These are phyloP conservation scores for Hucho hucho DNA, from an alignment of 2,113 vertebrate genomes.

Conservation along the genomic window DNA sequence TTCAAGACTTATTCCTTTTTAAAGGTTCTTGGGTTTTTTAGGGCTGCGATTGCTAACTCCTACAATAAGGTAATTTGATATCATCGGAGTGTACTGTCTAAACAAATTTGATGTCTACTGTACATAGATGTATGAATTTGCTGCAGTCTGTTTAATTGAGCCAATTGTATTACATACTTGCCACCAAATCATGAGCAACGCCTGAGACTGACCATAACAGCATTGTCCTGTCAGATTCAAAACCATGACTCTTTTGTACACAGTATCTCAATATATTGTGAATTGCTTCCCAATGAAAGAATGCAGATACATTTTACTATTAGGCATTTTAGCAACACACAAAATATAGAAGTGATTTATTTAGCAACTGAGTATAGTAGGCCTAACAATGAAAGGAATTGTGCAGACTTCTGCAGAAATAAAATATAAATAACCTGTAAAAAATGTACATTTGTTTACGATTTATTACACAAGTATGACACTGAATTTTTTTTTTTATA, in stretches of 20 bases:
- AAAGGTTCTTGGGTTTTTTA: conserved; percentile 51
- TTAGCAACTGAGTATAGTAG: conserved; percentile 14
- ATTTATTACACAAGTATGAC: conserved; percentile 1
- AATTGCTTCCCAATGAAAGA: conserved; percentile 10
- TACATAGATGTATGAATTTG: background rate
- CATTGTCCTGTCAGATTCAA: background rate
- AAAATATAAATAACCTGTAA: no score
- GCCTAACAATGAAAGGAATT: background rate
- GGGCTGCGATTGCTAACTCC: conserved; percentile 60
- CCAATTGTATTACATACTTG: background rate
- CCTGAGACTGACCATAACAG: background rate
- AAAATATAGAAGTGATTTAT: conserved; percentile 8
- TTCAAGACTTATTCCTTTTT: conserved; percentile 58
- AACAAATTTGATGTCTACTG: background rate
- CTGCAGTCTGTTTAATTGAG: background rate
- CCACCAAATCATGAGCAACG: background rate
- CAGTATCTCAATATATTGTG: background rate
- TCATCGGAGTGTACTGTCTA: background rate
- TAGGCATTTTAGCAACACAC: conserved; percentile 1
- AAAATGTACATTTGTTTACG: background rate
- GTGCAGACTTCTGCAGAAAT: conserved; percentile 6
- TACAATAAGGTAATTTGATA: conserved; percentile 23
- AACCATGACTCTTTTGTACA: background rate
- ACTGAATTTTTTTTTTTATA: no score
- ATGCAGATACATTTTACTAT: conserved; percentile 15